A percentile compares a stretch with the other conserved stretches of the same genome.
These are phyloP conservation scores for Cephonodes hylas DNA, from an alignment of 2,888 invertebrate genomes.

Conservation along the genomic window DNA sequence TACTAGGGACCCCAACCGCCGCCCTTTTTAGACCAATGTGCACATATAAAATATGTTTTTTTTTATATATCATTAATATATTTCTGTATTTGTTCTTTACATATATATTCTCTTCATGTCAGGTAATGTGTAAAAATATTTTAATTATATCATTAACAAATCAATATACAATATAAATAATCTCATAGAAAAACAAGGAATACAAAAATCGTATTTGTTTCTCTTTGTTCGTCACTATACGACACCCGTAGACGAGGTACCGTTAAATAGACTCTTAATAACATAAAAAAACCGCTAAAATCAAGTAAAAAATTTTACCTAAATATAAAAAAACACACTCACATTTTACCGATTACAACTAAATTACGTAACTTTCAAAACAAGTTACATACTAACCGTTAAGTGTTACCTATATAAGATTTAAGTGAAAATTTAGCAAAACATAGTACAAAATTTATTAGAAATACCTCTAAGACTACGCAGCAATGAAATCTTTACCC, in stretches of 20 bases:
- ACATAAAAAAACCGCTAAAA: slow-evolving; percentile 40
- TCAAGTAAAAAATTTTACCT: slow-evolving; percentile 32
- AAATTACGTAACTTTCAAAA: slow-evolving; percentile 56
- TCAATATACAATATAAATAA: slow-evolving; percentile 74
- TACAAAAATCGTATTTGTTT: slow-evolving; percentile 52
- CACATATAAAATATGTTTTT: slow-evolving; percentile 66
- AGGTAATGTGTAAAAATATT: slow-evolving; percentile 79
- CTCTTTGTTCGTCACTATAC: slow-evolving; percentile 38
- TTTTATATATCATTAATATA: slow-evolving; percentile 50
- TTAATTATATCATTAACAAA: slow-evolving; percentile 74
- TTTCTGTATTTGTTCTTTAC: slow-evolving; percentile 63
- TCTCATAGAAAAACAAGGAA: slow-evolving; percentile 73
- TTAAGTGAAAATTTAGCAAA: slow-evolving; percentile 81
- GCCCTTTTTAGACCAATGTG: slow-evolving; percentile 47
- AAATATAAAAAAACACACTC: slow-evolving; percentile 34
- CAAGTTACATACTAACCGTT: slow-evolving; percentile 56
- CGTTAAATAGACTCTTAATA: slow-evolving; percentile 65
- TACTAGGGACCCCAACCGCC: neutral
- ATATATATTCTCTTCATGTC: slow-evolving; percentile 69
- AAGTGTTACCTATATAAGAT: slow-evolving; percentile 75
- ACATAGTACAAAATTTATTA: slow-evolving; percentile 80
- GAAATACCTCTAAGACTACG: slow-evolving; percentile 77
- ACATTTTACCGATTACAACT: slow-evolving; percentile 47
- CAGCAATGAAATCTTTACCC: slow-evolving; percentile 73
- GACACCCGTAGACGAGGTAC: slow-evolving; percentile 61